Evolutionary conservation across 2,888 invertebrate species (phyloP).

Genomic region (Eurois occulta): DNA sequence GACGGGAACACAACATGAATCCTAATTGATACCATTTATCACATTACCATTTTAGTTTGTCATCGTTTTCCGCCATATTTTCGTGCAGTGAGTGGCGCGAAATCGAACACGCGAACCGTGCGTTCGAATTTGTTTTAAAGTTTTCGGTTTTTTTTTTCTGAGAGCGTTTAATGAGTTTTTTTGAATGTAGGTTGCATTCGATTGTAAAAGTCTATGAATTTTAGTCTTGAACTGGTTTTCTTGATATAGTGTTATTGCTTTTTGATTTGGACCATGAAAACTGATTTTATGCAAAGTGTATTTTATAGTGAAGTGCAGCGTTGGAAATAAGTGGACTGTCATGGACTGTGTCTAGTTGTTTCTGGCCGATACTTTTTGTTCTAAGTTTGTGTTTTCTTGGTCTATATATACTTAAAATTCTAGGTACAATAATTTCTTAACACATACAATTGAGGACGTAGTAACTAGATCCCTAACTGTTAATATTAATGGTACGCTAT

Average conservation of each 20-base stretch:
- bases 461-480: background rate
- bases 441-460: too few relatives aligned
- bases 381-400: slow-evolving; percentile 1
- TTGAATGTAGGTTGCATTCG: slow-evolving; percentile 36
- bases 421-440: slow-evolving; percentile 1
- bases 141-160: slow-evolving; percentile 24
- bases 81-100: slow-evolving; percentile 74
- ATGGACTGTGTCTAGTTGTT: slow-evolving; percentile 58
- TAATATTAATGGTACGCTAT: background rate
- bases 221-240: slow-evolving; percentile 30
- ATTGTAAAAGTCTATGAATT: slow-evolving; percentile 44
- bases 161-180: slow-evolving; percentile 29
- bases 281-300: slow-evolving; percentile 28
- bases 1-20: slow-evolving; percentile 78
- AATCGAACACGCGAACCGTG: slow-evolving; percentile 76
- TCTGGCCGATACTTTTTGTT: slow-evolving; percentile 70
- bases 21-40: slow-evolving; percentile 78
- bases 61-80: slow-evolving; percentile 74
- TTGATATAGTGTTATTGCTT: slow-evolving; percentile 16
- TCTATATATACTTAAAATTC: background rate
- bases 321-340: slow-evolving; percentile 15
- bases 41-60: slow-evolving; percentile 75
- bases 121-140: slow-evolving; percentile 71
- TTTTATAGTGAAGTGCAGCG: slow-evolving; percentile 35
- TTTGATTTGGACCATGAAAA: slow-evolving; percentile 23